These are phyloP conservation scores for Aegithalos caudatus DNA, from an alignment of 2,113 vertebrate genomes.

Conservation along the genomic window DNA sequence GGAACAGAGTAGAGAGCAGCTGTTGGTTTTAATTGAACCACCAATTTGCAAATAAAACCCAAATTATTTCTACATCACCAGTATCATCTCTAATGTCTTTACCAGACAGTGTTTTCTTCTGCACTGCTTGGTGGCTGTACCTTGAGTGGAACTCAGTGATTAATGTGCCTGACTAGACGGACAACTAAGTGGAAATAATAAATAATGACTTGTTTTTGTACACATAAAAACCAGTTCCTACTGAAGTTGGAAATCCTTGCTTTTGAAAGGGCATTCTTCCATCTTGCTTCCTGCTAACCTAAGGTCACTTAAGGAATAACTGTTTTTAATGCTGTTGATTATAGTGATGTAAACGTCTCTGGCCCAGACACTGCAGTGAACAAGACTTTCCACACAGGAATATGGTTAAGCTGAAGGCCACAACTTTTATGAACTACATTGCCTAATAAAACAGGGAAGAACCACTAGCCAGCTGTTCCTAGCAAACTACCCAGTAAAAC, in stretches of 20 bases:
- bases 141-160: not conserved
- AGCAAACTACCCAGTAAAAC: slow-evolving; percentile 36
- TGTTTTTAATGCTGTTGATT: slow-evolving; percentile 11
- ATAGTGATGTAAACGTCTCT: slow-evolving; percentile 21
- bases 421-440: slow-evolving; percentile 37
- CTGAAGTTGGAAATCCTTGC: slow-evolving; percentile 31
- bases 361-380: not conserved
- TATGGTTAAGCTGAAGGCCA: slow-evolving; percentile 24
- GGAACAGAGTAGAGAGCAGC: not conserved
- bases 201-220: slow-evolving; percentile 36
- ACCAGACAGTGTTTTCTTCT: slow-evolving; percentile 12
- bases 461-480: slow-evolving; percentile 14
- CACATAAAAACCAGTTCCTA: not conserved
- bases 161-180: not conserved
- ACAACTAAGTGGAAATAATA: slow-evolving; percentile 32
- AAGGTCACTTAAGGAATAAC: slow-evolving; percentile 30
- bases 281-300: slow-evolving; percentile 38
- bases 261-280: slow-evolving; percentile 24
- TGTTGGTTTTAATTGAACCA: not conserved
- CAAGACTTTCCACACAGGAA: slow-evolving; percentile 50
- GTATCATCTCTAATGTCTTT: slow-evolving; percentile 21
- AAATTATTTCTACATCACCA: not conserved
- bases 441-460: slow-evolving; percentile 52
- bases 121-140: not conserved
- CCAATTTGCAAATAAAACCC: not conserved